Evolutionary conservation across 2,113 vertebrate species (phyloP), one percentile per base, ranked within the genome.

Genomic region (Bungarus multicinctus): DNA sequence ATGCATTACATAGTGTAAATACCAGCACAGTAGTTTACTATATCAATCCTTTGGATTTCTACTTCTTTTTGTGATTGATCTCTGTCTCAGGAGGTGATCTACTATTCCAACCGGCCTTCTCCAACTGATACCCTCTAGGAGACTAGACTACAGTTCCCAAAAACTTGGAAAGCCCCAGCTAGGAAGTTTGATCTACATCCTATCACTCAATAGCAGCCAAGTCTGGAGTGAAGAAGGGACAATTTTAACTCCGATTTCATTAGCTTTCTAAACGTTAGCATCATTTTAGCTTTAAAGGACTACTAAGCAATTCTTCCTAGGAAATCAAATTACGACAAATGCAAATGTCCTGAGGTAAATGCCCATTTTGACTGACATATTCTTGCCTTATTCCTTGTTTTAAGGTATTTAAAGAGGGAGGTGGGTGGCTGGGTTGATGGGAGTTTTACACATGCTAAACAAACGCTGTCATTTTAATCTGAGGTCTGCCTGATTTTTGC

Each of bases 261-360:
- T 87, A n/a, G 93, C 92, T 94, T 95, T 93, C 93, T 95, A 93
- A 93, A 93, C 30, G 91, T 81, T 95, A 95, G 85, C n/a, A 92
- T 93, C 53, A 91, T 94, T 88, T 96, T 95, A 94, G 94, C 90
- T 96, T 97, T 95, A 93, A 93, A 97, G 97, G 95, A 96, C 91
- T 64, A 95, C 91, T 58, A 95, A 69, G 94, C 90, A 93, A 92
- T 92, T 96, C 89, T 96, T 91, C 22, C 30, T 1, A 85, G 93
- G 93, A 95, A 95, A 94, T 94, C 95, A 96, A 96, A 93, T 94
- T 93, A 94, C 90, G 93, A 94, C 94, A 69, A 89, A 30, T 85
- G 85, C 93, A 95, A 92, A 50, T 85, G 81, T 54, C 27, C 90
- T 95, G 95, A 96, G 90, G 47, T 91, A 94, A 94, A 91, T 5